Base-by-base conservation (phyloP, 2,888 invertebrate species). In the Rosalia funebris region DNA sequence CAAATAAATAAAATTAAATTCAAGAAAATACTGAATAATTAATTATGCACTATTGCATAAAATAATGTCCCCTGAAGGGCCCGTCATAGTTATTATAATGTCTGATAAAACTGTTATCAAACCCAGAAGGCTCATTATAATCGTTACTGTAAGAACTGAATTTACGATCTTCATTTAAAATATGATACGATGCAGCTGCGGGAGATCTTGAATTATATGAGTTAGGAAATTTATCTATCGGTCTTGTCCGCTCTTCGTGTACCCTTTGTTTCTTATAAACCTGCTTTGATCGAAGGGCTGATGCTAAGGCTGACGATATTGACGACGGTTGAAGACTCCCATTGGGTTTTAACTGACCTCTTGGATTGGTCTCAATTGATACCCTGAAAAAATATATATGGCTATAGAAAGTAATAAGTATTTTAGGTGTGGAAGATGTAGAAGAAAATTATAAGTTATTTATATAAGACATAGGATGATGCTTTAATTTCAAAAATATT, bases 201-300 rank as follows among this genome's bases (percentile, higher is more conserved):
- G 2, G n/a, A 14, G n/a, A 1, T 7, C 12, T 14, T 15, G 20
- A 2, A 25, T 25, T 25, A 3, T 7, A 5, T 4, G 31, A 31
- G 12, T 15, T 9, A 17, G 10, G 11, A 9, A 9, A 5, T 4
- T 1, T 34, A 44, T 62, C 58, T 5, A 59, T 53, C 16, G 62
- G 62, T 39, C 62, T 56, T n/a, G 34, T 41, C 17, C 52, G 52
- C 47, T 59, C 52, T 20, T 62, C 62, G 11, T 62, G 62, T 17
- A 53, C 37, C 2, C 15, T 32, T 32, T 55, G 55, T n/a, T 53
- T 55, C 19, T 41, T 44, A n/a, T 56, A 56, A 10, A 32, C 19
- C 1, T 55, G 41, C 39, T 52, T 45, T 12, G 62, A 56, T 19
- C 15, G 42, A 31, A 62, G 19, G n/a, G 62, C 62, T 32, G 56